phyloP scores from a whole-genome alignment of 2,888 invertebrate genomes.

The Cetonia aurata region DNA sequence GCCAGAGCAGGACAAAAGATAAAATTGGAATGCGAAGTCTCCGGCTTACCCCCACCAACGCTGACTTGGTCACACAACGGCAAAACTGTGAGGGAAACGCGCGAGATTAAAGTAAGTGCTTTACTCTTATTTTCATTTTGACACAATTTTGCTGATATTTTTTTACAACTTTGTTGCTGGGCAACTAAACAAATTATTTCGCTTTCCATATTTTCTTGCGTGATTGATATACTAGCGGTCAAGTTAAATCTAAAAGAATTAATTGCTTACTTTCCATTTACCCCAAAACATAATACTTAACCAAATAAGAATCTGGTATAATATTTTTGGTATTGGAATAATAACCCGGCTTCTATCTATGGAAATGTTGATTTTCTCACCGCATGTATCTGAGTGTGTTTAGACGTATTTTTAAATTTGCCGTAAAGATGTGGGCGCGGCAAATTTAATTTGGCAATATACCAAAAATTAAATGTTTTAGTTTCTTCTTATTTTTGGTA shows the following conservation, averaged over 20 bases:
- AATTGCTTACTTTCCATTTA: neutral
- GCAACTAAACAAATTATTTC: too few relatives aligned
- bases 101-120: conserved; percentile 72
- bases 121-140: conserved; percentile 28
- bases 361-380: conserved; percentile 19
- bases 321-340: too few relatives aligned
- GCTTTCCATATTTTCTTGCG: too few relatives aligned
- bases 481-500: conserved; percentile 22
- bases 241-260: neutral
- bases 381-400: conserved; percentile 38
- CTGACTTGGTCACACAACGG: conserved; percentile 79
- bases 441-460: conserved; percentile 45
- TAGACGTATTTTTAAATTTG: conserved; percentile 45
- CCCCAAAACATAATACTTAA: neutral
- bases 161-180: neutral
- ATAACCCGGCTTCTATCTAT: conserved; percentile 11
- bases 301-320: neutral
- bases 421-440: conserved; percentile 43
- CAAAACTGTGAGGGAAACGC: conserved; percentile 72
- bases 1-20: conserved; percentile 80
- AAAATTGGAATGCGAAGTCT: conserved; percentile 77
- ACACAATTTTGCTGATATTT: neutral
- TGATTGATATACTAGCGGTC: too few relatives aligned
- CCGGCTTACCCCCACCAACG: conserved; percentile 75
- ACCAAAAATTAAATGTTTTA: conserved; percentile 40